Evolutionary conservation across 2,113 vertebrate species (phyloP).

Genomic region (Equus przewalskii): DNA sequence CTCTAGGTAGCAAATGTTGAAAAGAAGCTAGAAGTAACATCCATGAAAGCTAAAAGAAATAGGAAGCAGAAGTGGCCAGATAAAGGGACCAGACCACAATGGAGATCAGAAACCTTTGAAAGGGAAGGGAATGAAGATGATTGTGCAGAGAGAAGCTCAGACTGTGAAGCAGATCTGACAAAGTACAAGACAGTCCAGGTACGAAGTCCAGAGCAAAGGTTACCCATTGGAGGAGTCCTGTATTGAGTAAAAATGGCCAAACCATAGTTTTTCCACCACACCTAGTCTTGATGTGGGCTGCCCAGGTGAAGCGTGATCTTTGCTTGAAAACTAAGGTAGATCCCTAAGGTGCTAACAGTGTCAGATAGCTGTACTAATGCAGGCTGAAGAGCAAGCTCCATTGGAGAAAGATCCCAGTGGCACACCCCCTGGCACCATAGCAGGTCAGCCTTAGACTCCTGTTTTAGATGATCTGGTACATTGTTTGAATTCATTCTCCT

Average conservation of each 20-base stretch:
- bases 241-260: background rate
- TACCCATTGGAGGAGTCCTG: background rate
- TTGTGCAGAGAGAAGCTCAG: background rate
- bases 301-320: background rate
- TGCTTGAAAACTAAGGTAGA: background rate
- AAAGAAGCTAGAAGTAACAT: background rate
- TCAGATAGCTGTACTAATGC: background rate
- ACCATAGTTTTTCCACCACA: background rate
- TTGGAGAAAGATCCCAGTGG: background rate
- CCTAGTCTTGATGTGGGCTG: background rate
- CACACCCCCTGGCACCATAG: rapidly evolving
- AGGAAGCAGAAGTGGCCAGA: background rate
- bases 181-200: background rate
- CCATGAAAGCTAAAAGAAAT: background rate
- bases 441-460: background rate
- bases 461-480: background rate
- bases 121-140: background rate
- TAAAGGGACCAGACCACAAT: background rate
- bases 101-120: background rate
- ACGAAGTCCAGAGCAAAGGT: background rate
- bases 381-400: background rate
- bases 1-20: background rate
- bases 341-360: background rate
- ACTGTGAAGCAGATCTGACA: background rate
- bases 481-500: background rate